Percentiles rank a stretch among this genome's conserved stretches.
Evolutionary conservation across 2,113 vertebrate species (phyloP).

Genomic region (Vicugna pacos): DNA sequence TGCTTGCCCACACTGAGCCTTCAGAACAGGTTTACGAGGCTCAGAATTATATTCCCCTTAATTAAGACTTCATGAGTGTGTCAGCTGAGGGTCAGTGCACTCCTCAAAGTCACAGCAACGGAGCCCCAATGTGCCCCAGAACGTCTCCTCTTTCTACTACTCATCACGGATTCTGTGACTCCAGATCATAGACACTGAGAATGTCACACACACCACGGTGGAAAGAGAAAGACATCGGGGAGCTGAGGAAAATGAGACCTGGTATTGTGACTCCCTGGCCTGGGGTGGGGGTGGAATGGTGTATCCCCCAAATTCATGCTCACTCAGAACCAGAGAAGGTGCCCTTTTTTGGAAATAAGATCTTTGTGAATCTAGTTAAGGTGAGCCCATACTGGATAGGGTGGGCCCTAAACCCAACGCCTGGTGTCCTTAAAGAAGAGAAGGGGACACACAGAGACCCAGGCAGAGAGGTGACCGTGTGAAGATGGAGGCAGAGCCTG

Average conservation of each 20-base stretch:
- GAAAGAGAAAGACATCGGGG: fast-evolving
- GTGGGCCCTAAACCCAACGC: not conserved
- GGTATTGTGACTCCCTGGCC: no score
- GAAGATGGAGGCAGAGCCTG: not conserved
- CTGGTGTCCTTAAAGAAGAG: not conserved
- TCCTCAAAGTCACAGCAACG: no score
- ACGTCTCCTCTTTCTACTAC: fast-evolving
- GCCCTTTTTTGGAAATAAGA: not conserved
- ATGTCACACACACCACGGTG: no score
- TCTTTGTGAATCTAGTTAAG: not conserved
- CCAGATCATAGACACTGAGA: fast-evolving
- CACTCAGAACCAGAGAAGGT: not conserved
- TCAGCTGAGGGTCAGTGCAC: not conserved
- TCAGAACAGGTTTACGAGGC: not conserved
- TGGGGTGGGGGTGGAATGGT: fast-evolving
- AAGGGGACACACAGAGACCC: not conserved
- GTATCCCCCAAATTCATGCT: not conserved
- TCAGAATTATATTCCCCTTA: not conserved
- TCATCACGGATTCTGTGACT: fast-evolving
- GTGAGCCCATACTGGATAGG: not conserved
- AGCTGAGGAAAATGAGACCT: not conserved
- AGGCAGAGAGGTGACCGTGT: not conserved
- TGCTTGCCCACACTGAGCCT: not conserved
- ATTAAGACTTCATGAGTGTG: not conserved
- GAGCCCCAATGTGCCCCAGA: fast-evolving